Percentiles rank a stretch among this genome's conserved stretches.
phyloP scores from a whole-genome alignment of 2,888 invertebrate species.

The Epinotia demarniana region DNA sequence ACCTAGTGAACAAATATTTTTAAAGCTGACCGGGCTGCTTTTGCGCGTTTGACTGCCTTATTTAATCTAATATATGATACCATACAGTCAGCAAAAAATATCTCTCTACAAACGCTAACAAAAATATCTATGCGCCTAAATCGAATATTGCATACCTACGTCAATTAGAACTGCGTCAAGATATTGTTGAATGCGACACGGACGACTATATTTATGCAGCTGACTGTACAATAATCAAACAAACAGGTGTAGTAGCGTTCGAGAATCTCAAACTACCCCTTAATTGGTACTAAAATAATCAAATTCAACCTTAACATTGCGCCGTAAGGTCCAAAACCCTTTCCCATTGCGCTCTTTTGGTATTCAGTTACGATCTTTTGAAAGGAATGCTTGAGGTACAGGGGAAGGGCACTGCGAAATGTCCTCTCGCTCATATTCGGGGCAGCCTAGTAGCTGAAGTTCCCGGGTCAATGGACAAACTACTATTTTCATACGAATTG shows the following conservation, averaged over 20 bases:
- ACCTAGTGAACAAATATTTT: too few relatives aligned
- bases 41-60: too few relatives aligned
- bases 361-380: neutral
- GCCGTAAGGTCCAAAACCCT: neutral
- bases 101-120: too few relatives aligned
- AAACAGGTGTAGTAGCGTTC: neutral
- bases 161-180: neutral
- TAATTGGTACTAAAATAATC: neutral
- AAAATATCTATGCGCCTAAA: too few relatives aligned
- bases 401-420: too few relatives aligned
- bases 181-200: neutral
- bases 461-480: too few relatives aligned
- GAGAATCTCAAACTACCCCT: neutral
- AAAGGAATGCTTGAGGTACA: neutral
- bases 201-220: neutral
- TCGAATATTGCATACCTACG: neutral
- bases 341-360: neutral
- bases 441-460: too few relatives aligned
- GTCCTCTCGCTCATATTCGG: too few relatives aligned
- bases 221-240: neutral
- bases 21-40: too few relatives aligned
- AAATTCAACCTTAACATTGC: neutral
- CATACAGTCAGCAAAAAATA: too few relatives aligned
- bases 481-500: too few relatives aligned
- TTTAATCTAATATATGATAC: too few relatives aligned